Base-by-base conservation (phyloP, 2,797 vertebrate species). In the Gallirallus australis region DNA sequence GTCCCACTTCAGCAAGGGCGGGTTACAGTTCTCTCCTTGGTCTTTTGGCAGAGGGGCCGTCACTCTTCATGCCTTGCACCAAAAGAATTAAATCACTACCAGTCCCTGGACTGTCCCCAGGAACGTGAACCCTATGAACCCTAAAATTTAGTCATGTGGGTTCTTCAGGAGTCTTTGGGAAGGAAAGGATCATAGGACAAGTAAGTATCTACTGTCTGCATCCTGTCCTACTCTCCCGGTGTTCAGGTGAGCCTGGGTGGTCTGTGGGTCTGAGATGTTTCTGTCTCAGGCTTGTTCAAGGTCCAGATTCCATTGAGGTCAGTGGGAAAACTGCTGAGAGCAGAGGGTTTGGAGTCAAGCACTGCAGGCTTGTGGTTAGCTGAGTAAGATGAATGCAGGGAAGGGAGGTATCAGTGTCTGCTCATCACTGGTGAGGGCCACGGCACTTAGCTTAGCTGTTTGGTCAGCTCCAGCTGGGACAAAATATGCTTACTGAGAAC, bases 221-320 rank as follows among this genome's bases (percentile, higher is more conserved):
- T 48, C 61, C 42, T 57, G 57, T 63, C 37, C n/a, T 39, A 30
- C 25, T 30, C 7, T 72, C 8, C 14, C 39, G 33, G 39, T 31
- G 39, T 39, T 60, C 1, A 0, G 27, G 21, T 70, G n/a, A 77
- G 21, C 15, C 56, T 0, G 0, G 11, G 11, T 11, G 30, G 28
- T 71, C 50, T 25, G 23, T 39, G 39, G 24, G 31, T 61, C 57
- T 76, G 39, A 42, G 54, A 33, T 47, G 59, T 45, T 87, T 40
- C 30, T 37, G 5, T 48, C 64, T 78, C 61, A 45, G 42, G 23
- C 24, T 65, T 59, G 7, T 42, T 82, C 52, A 78, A 54, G 19
- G 16, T 78, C 53, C 47, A 81, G n/a, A 47, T 52, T 19, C 64
- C 40, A 35, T 0, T n/a, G 37, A 86, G 56, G 78, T 53, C 40